Evolutionary conservation across 2,797 vertebrate genomes (phyloP).

Genomic region (Gobio occitaniae): DNA sequence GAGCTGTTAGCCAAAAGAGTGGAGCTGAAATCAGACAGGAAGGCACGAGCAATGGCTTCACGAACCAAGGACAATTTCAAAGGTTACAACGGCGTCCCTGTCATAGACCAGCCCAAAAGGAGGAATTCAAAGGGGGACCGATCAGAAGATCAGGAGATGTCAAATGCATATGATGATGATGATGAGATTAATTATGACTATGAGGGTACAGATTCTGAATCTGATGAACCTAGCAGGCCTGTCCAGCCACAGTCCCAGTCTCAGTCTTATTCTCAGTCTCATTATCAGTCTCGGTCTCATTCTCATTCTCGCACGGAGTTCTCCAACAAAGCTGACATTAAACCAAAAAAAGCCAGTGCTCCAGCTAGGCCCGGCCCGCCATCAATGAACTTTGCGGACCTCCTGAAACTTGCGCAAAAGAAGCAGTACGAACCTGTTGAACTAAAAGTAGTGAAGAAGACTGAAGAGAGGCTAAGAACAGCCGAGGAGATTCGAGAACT

Average conservation of each 20-base stretch:
- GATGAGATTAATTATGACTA: constrained; percentile 85
- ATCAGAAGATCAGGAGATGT: constrained; percentile 44
- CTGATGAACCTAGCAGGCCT: constrained; percentile 75
- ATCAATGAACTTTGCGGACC: constrained; percentile 90
- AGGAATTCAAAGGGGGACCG: constrained; percentile 74
- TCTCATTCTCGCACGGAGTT: constrained; percentile 42
- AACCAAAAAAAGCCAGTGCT: constrained; percentile 71
- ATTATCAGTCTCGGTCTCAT: constrained; percentile 53
- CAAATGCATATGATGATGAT: constrained; percentile 59
- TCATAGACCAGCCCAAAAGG: constrained; percentile 88
- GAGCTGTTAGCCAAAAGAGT: constrained; percentile 88
- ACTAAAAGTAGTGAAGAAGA: constrained; percentile 85
- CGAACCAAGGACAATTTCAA: constrained; percentile 98
- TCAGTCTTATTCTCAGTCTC: no score
- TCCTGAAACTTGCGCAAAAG: constrained; percentile 94
- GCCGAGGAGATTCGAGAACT: constrained; percentile 92
- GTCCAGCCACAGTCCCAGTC: constrained; percentile 67
- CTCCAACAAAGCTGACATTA: constrained; percentile 44
- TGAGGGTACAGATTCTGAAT: constrained; percentile 84
- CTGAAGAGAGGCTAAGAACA: constrained; percentile 90
- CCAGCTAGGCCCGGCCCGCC: constrained; percentile 78
- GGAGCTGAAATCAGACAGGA: constrained; percentile 95
- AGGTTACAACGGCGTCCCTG: constrained; percentile 93
- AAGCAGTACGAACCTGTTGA: constrained; percentile 96
- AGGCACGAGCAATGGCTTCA: constrained; percentile 98